Conservation (phyloP, 2,888 invertebrate genomes). For the Andricus curvator region DNA sequence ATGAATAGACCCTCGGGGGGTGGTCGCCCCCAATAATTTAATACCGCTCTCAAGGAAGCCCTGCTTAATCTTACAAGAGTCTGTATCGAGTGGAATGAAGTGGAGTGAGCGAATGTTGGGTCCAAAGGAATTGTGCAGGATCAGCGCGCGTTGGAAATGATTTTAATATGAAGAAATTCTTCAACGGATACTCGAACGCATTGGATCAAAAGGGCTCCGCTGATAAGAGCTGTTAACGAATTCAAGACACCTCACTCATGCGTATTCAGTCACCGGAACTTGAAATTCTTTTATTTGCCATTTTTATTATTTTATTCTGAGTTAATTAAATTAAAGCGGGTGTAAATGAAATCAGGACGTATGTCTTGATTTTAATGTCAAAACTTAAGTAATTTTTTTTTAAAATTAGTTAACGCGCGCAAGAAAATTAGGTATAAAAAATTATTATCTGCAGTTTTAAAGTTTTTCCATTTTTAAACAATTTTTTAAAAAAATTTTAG, state of each 20-base stretch:
- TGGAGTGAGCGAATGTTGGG: constrained; percentile 54
- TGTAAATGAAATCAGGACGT: too few relatives aligned
- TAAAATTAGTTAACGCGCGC: too few relatives aligned
- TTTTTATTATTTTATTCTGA: too few relatives aligned
- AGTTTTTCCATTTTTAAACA: too few relatives aligned
- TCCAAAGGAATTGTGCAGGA: constrained; percentile 52
- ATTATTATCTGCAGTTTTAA: too few relatives aligned
- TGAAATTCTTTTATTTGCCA: not conserved
- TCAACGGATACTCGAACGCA: constrained; percentile 56
- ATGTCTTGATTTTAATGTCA: too few relatives aligned
- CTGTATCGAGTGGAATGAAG: constrained; percentile 59
- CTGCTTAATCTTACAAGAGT: constrained; percentile 61
- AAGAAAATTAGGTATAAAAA: too few relatives aligned
- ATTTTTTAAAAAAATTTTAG: too few relatives aligned
- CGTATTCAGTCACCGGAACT: not conserved
- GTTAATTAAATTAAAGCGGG: too few relatives aligned
- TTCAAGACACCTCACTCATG: constrained; percentile 8
- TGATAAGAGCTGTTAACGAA: constrained; percentile 33
- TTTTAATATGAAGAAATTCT: constrained; percentile 60
- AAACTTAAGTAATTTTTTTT: too few relatives aligned
- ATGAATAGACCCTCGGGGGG: constrained; percentile 64
- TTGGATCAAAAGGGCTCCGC: constrained; percentile 10
- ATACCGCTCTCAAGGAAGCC: constrained; percentile 66
- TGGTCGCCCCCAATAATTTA: constrained; percentile 67
- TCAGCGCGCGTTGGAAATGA: constrained; percentile 54